phyloP scores from a whole-genome alignment of 2,888 invertebrate species.

The Empis livida region DNA sequence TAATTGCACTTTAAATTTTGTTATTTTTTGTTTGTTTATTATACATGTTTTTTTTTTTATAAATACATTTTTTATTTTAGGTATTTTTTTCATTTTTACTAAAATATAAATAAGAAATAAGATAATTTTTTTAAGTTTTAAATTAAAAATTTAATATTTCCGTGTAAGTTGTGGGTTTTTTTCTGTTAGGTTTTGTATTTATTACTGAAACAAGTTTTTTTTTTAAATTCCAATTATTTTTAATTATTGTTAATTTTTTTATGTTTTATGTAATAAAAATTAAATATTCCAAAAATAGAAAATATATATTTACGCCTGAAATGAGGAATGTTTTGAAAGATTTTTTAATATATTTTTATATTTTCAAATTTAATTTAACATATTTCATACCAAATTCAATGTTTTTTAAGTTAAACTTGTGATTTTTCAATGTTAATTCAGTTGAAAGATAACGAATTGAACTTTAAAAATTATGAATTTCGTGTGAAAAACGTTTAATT shows the following conservation, averaged over 20 bases:
- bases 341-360: conserved; percentile 14
- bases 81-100: conserved; percentile 14
- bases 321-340: conserved; percentile 17
- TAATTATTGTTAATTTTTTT: not conserved
- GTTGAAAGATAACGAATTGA: no score
- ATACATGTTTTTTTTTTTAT: conserved; percentile 9
- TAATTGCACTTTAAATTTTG: conserved; percentile 45
- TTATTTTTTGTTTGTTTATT: conserved; percentile 16
- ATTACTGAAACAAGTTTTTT: conserved; percentile 11
- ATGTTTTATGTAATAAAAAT: no score
- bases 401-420: no score
- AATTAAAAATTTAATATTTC: no score
- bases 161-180: conserved; percentile 8
- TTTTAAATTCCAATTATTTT: conserved; percentile 1
- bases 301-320: conserved; percentile 18
- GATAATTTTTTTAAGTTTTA: no score
- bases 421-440: no score
- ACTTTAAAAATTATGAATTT: no score
- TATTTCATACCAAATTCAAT: no score
- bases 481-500: no score
- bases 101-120: conserved; percentile 8
- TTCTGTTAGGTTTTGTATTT: conserved; percentile 8
- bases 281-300: conserved; percentile 13
- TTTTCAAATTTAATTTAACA: no score
- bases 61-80: conserved; percentile 12